Base-by-base conservation (phyloP, 2,888 invertebrate species). In the Pteria penguin region DNA sequence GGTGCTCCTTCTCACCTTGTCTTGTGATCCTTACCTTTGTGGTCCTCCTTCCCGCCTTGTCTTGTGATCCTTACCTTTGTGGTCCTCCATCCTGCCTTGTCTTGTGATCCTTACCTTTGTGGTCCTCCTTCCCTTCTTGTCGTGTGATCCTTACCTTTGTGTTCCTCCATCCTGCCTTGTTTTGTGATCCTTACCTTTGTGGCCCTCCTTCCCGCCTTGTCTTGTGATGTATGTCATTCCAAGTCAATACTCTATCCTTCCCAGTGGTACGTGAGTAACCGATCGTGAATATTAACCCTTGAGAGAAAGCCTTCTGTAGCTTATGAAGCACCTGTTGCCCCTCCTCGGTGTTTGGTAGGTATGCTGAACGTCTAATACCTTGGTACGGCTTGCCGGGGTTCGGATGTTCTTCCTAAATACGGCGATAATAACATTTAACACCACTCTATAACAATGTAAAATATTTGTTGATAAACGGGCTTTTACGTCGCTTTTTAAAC, bases 221-320 rank as follows among this genome's bases (percentile, higher is more conserved):
- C 78, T 90, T 90, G 79, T 90, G 90, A 66, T 90, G 89, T 27
- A 90, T 87, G 69, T 90, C 90, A 76, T 90, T 89, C 90, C 90
- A 90, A 0, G 85, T 85, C 31, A 90, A 80, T 4, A 84, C 83
- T 61, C 82, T 82, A 54, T 82, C 77, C n/a, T 74, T 73, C n/a
- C 90, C 90, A 4, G 86, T 87, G 2, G 88, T 90, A 5, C 76
- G 68, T 1, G 90, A 90, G 11, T 80, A 81, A 4, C 90, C 89
- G 26, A 90, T 81, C 1, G 90, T 90, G 61, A 90, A 90, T 5
- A 85, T 80, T 55, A 90, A 65, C 5, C 84, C 76, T 31, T 83
- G 82, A 18, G 89, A 78, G 69, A 90, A 90, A 1, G 90, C 89
- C 68, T 81, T 82, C 72, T 79, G 67, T 58, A 90, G 79, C 66